Evolutionary conservation across 2,888 invertebrate species (phyloP), one percentile per base, ranked within the genome.

Genomic region (Lapara coniferarum): DNA sequence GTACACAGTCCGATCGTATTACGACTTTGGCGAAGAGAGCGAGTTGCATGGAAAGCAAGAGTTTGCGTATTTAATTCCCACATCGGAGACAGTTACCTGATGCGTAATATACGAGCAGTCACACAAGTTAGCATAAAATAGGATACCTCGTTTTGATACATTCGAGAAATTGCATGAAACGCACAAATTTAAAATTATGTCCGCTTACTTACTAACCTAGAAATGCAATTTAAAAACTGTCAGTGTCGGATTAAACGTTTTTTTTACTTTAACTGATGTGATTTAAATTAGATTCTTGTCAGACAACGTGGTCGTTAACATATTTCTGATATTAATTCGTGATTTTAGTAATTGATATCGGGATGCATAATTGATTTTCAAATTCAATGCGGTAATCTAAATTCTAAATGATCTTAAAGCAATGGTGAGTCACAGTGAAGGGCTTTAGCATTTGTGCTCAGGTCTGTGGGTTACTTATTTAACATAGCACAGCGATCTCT

Each of bases 401-500:
- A 13, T 13, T 55, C 37, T 37, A 37, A 19, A 12, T 49, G 63
- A 63, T 63, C 63, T 63, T 63, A 63, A 63, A 63, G 49, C 14
- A 49, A 63, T 19, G 19, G 63, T 63, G 63, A 63, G 63, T 63
- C 63, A 63, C 49, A 19, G 49, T 63, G 63, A 63, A 63, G 19
- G 63, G 63, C 44, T 59, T 59, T 59, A 63, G 49, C 49, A 63
- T 63, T 63, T 63, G 19, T 46, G 63, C 49, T 63, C 63, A 63
- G 63, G 63, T 63, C 49, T 63, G 63, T 63, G 63, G 63, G 63
- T 63, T 63, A 63, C 63, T 63, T 63, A 63, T 46, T 59, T n/a
- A 46, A 19, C 19, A 46, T 63, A 46, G 63, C 12, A 49, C 49
- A 49, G 49, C 57, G 30, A 30, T 49, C 19, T 63, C 16, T 63